These are phyloP conservation scores for Scaptomyza tumidula DNA, from an alignment of 2,888 invertebrate species.

Conservation along the genomic window DNA sequence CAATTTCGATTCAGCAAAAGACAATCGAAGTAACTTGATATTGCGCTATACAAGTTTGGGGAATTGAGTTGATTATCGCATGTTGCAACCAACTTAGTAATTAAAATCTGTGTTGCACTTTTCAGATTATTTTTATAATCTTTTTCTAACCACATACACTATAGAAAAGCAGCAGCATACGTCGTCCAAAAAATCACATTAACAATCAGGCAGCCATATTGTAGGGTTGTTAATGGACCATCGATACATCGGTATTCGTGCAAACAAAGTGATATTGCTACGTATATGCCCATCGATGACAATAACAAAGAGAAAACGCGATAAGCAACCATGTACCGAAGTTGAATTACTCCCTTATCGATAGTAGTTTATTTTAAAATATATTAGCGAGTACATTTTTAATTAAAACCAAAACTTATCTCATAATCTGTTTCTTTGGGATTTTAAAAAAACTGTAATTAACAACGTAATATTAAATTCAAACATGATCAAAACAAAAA, in stretches of 20 bases:
- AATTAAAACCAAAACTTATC: neutral
- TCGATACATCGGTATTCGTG: slow-evolving; percentile 36
- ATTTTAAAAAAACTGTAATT: neutral
- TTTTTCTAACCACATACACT: slow-evolving; percentile 60
- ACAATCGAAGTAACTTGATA: slow-evolving; percentile 56
- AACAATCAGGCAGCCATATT: slow-evolving; percentile 56
- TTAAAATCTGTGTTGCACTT: slow-evolving; percentile 37
- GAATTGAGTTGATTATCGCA: slow-evolving; percentile 19
- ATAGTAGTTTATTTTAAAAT: neutral
- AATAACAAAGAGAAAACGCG: neutral
- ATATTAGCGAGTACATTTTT: neutral
- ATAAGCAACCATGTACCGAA: neutral
- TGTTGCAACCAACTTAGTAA: slow-evolving; percentile 28
- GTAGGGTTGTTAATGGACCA: slow-evolving; percentile 36
- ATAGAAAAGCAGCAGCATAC: slow-evolving; percentile 57
- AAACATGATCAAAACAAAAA: neutral
- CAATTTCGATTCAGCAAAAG: slow-evolving; percentile 28
- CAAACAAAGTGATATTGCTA: neutral
- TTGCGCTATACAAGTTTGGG: slow-evolving; percentile 25
- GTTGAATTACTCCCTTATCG: neutral
- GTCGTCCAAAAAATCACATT: slow-evolving; percentile 63
- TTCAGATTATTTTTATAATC: slow-evolving; percentile 39
- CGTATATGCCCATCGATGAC: neutral
- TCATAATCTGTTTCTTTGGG: neutral
- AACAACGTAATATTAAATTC: neutral